A percentile compares a stretch with the other conserved stretches of the same genome.
Evolutionary conservation across 2,888 invertebrate species (phyloP).

Genomic region (Sylvicola fuscatus): DNA sequence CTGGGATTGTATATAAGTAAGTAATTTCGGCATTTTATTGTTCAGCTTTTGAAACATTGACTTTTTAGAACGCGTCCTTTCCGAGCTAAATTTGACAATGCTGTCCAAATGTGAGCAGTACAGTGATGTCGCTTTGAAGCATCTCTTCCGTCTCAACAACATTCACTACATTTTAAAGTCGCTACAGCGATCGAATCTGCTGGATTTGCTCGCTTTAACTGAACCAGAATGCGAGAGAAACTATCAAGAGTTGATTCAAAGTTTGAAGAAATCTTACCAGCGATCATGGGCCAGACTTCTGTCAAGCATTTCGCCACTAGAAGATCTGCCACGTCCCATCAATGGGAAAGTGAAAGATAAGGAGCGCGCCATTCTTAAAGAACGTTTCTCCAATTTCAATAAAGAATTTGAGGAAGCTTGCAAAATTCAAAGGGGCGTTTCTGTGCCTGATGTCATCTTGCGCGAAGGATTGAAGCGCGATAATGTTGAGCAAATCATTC

Average conservation of each 20-base stretch:
- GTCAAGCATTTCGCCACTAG: constrained; percentile 45
- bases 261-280: constrained; percentile 40
- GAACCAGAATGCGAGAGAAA: constrained; percentile 73
- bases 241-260: constrained; percentile 70
- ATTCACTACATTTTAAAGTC: constrained; percentile 89
- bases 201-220: constrained; percentile 60
- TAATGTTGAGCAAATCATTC: constrained; percentile 73
- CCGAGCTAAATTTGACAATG: constrained; percentile 74
- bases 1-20: constrained; percentile 68
- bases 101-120: constrained; percentile 85
- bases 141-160: constrained; percentile 85
- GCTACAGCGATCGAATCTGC: constrained; percentile 59
- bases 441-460: constrained; percentile 81
- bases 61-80: constrained; percentile 60
- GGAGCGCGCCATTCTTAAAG: constrained; percentile 69
- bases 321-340: constrained; percentile 43
- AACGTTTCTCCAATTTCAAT: constrained; percentile 81
- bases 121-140: constrained; percentile 63
- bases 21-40: constrained; percentile 12
- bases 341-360: constrained; percentile 64
- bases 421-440: constrained; percentile 70
- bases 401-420: constrained; percentile 85
- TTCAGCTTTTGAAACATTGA: constrained; percentile 1
- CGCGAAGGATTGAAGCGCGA: constrained; percentile 73
- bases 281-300: constrained; percentile 68